Base-by-base conservation (phyloP, 2,797 vertebrate species). In the Periophthalmus magnuspinnatus region DNA sequence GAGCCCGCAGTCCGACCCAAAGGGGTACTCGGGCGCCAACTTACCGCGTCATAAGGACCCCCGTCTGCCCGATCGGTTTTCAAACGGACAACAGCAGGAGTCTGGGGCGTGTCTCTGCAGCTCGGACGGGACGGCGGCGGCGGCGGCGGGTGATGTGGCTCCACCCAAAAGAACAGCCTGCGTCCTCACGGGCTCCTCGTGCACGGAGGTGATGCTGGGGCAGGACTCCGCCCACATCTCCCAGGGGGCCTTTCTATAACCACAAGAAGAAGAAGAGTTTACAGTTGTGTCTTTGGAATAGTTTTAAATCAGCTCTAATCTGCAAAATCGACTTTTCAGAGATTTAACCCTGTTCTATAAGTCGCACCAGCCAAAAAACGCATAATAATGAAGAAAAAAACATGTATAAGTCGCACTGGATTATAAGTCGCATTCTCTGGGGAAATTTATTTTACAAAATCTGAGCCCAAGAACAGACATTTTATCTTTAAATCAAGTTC, bases 171-270 rank as follows among this genome's bases (percentile, higher is more conserved):
- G 80, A 72, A 91, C 90, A 33, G 90, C 86, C 48, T 73, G 90
- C 65, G 54, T 92, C 55, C 80, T 90, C 73, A 87, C 78, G 8
- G 89, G 86, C 56, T 84, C 88, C 55, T 72, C 81, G 73, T 82
- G 79, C 88, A 90, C 65, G 50, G 90, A 93, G 83, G 84, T 91
- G 87, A 87, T 88, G 41, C 68, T 92, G 0, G 67, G 70, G 65
- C 86, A 85, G 74, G 86, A 91, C 68, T 82, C 86, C 9, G 36
- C 33, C 6, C 77, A 78, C 50, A 80, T 76, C 78, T 72, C 85
- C 28, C 84, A 85, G 68, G 81, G 78, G 2, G 77, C 85, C 75
- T 84, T 89, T 45, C 81, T 93, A 70, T 93, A 88, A 82, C 57
- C n/a, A n/a, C n/a, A n/a, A n/a, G n/a, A 22, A 14, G 36, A 22